Conservation (phyloP, 2,888 invertebrate species). For the Eupithecia centaureata region DNA sequence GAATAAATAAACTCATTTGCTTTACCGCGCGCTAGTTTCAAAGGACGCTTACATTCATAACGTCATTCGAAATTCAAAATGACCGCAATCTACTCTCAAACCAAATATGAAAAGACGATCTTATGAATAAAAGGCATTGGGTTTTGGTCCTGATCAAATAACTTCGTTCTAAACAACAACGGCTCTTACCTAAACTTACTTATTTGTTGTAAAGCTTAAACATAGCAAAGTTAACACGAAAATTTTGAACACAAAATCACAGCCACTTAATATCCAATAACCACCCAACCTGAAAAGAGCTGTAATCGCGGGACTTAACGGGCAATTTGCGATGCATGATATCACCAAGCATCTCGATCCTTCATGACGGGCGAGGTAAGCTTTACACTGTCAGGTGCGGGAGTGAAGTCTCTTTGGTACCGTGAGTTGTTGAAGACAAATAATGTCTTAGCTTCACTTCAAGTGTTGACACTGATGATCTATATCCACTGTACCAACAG, state of each 20-base stretch:
- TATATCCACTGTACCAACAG: no score
- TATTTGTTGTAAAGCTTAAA: not conserved
- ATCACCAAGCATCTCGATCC: not conserved
- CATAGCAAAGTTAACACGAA: not conserved
- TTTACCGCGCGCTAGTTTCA: not conserved
- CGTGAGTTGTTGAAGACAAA: not conserved
- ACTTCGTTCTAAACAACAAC: not conserved
- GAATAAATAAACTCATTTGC: not conserved
- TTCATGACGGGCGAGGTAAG: not conserved
- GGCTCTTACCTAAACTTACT: not conserved
- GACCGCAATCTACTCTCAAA: not conserved
- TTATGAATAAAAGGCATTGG: not conserved
- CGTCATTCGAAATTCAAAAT: not conserved
- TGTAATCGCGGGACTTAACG: not conserved
- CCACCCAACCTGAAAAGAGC: not conserved
- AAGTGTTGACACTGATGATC: not conserved
- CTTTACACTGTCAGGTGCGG: not conserved
- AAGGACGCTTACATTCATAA: not conserved
- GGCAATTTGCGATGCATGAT: not conserved
- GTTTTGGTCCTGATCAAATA: not conserved
- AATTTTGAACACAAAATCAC: conserved; percentile 20
- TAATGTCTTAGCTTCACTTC: not conserved
- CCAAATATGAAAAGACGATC: not conserved
- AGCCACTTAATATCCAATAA: not conserved
- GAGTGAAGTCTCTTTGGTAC: not conserved